Percentiles rank a stretch among this genome's conserved stretches.
Evolutionary conservation across 2,797 vertebrate genomes (phyloP).

Genomic region (Spondyliosoma cantharus): DNA sequence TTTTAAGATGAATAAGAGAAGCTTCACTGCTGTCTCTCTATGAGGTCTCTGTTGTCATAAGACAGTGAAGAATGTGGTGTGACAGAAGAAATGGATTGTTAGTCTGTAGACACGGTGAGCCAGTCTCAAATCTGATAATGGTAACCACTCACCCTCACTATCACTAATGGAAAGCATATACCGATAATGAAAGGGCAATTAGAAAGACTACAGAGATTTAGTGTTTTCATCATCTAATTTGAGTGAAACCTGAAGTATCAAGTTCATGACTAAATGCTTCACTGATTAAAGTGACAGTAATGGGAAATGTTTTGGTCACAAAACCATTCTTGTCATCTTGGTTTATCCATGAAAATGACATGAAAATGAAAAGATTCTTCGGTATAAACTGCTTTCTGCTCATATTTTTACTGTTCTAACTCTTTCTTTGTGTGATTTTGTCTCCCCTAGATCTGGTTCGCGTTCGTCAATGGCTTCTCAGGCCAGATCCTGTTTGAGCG

Average conservation of each 20-base stretch:
- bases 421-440: slow-evolving; percentile 31
- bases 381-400: not conserved
- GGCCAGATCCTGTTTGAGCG: slow-evolving; percentile 99
- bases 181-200: slow-evolving; percentile 9
- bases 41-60: slow-evolving; percentile 29
- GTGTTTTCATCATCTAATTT: slow-evolving; percentile 28
- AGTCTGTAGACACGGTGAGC: slow-evolving; percentile 27
- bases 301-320: slow-evolving; percentile 13
- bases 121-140: slow-evolving; percentile 58
- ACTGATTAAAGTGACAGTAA: slow-evolving; percentile 26
- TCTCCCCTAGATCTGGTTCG: slow-evolving; percentile 95
- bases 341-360: not conserved
- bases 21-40: not conserved
- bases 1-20: slow-evolving; percentile 12
- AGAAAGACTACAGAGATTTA: slow-evolving; percentile 24
- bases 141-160: slow-evolving; percentile 43
- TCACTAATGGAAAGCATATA: slow-evolving; percentile 68
- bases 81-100: slow-evolving; percentile 33
- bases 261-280: slow-evolving; percentile 22
- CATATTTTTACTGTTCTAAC: slow-evolving; percentile 25
- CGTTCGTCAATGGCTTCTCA: slow-evolving; percentile 98
- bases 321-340: not conserved
- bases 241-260: slow-evolving; percentile 30
- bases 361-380: too few species aligned
- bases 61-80: slow-evolving; percentile 51